Evolutionary conservation across 2,888 invertebrate species (phyloP).

Genomic region (Plutella xylostella): DNA sequence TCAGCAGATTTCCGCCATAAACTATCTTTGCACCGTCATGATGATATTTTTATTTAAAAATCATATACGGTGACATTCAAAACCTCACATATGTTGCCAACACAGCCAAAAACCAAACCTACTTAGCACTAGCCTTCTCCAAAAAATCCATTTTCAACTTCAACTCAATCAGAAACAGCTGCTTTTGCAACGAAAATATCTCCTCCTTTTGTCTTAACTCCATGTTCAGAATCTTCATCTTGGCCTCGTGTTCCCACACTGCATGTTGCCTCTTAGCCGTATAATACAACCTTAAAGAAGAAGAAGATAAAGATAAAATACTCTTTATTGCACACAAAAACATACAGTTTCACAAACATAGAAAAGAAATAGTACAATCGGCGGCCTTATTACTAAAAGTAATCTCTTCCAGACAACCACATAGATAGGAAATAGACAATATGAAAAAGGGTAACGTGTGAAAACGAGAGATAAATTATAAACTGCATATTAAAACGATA

Average conservation of each 20-base stretch:
- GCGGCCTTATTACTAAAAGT: too few species aligned
- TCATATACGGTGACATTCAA: background rate
- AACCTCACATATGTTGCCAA: background rate
- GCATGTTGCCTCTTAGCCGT: constrained; percentile 60
- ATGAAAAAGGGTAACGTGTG: too few species aligned
- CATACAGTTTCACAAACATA: too few species aligned
- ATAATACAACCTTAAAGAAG: constrained; percentile 37
- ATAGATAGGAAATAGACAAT: too few species aligned
- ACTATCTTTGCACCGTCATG: too few species aligned
- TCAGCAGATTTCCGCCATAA: too few species aligned
- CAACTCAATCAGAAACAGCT: constrained; percentile 58
- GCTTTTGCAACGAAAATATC: constrained; percentile 62
- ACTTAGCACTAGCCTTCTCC: constrained; percentile 45
- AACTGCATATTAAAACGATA: too few species aligned
- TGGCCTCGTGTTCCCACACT: constrained; percentile 62
- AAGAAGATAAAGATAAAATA: background rate
- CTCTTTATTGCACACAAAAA: too few species aligned
- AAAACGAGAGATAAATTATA: too few species aligned
- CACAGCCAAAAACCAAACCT: background rate
- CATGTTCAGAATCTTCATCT: constrained; percentile 64
- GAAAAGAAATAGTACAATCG: too few species aligned
- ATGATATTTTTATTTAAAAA: too few species aligned
- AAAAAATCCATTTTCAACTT: constrained; percentile 65
- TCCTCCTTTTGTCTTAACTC: constrained; percentile 61
- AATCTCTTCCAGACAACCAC: too few species aligned